phyloP scores from a whole-genome alignment of 2,113 vertebrate species.

The Grus americana region DNA sequence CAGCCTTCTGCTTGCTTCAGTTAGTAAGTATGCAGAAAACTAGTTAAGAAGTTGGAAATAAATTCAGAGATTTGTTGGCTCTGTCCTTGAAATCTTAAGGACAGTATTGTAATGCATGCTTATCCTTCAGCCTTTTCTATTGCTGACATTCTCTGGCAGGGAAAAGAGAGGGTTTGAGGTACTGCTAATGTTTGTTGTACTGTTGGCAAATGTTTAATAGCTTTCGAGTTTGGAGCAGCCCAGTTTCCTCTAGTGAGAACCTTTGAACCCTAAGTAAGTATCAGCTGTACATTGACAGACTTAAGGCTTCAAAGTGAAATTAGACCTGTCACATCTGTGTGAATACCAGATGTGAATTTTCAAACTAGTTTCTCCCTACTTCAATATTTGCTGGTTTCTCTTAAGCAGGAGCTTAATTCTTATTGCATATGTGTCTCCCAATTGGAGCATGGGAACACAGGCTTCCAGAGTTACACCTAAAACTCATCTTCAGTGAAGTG shows the following conservation, averaged over 20 bases:
- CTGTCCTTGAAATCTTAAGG: background rate
- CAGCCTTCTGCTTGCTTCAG: background rate
- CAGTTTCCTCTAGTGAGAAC: background rate
- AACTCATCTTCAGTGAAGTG: background rate
- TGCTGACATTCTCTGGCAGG: background rate
- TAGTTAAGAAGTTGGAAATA: background rate
- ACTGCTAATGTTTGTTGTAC: background rate
- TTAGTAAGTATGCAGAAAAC: background rate
- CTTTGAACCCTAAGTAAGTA: background rate
- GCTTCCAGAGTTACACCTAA: background rate
- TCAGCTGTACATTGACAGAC: background rate
- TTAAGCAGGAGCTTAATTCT: background rate
- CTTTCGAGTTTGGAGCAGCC: background rate
- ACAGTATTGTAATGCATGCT: background rate
- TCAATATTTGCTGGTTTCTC: background rate
- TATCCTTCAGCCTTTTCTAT: background rate
- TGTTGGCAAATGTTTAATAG: background rate
- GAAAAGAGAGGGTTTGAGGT: background rate
- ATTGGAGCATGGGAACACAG: background rate
- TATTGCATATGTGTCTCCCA: fast-evolving
- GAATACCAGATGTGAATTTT: background rate
- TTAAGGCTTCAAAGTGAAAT: background rate
- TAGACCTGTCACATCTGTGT: background rate
- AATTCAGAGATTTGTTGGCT: background rate
- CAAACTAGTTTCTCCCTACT: background rate